A percentile compares a stretch with the other conserved stretches of the same genome.
Conservation (phyloP, 2,888 invertebrate genomes). For the Hypomecis atomaria region DNA sequence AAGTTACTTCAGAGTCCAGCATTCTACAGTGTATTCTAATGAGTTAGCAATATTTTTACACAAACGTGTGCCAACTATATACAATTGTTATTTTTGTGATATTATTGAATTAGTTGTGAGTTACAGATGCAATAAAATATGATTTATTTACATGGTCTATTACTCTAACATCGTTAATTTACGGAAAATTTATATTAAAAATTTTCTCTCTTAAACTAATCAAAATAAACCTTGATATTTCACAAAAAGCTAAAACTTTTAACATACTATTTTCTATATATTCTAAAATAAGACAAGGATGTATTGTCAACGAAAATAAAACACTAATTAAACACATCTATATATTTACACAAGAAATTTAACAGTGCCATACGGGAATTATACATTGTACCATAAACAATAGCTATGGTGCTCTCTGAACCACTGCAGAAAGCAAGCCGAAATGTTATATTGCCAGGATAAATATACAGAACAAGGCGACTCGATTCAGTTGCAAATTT, state of each 20-base stretch:
- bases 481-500: slow-evolving; percentile 58
- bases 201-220: no score
- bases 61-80: slow-evolving; percentile 26
- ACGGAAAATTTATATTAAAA: no score
- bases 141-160: slow-evolving; percentile 23
- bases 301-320: slow-evolving; percentile 55
- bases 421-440: slow-evolving; percentile 66
- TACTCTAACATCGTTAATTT: slow-evolving; percentile 5
- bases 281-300: neutral
- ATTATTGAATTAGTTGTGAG: slow-evolving; percentile 29
- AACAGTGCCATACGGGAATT: slow-evolving; percentile 80
- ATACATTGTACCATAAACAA: slow-evolving; percentile 62
- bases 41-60: slow-evolving; percentile 33
- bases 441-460: slow-evolving; percentile 70
- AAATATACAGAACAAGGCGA: slow-evolving; percentile 49
- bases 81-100: slow-evolving; percentile 35
- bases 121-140: slow-evolving; percentile 31
- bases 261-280: no score
- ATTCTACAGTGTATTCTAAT: slow-evolving; percentile 32
- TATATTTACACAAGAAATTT: slow-evolving; percentile 83
- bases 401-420: slow-evolving; percentile 68
- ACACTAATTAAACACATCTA: slow-evolving; percentile 80
- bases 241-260: neutral
- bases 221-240: no score
- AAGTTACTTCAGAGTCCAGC: slow-evolving; percentile 4